Evolutionary conservation across 2,113 vertebrate genomes (phyloP), one percentile per base, ranked within the genome.

Genomic region (Coreoperca whiteheadi): DNA sequence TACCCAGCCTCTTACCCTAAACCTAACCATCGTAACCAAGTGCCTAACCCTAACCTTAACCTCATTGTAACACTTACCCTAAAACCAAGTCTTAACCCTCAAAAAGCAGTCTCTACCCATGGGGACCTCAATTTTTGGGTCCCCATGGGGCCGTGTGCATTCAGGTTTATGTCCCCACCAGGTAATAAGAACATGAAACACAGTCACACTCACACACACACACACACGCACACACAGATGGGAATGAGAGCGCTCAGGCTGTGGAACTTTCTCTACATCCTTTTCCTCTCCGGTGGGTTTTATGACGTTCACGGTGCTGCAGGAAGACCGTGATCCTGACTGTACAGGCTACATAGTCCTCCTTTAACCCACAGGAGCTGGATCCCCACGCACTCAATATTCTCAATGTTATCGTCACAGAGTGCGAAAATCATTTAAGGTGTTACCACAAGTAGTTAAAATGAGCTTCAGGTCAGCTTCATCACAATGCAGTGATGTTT

Each of bases 231-330:
- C 54, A 51, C 21, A 56, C 43, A 72, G 16, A 74, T 1, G 53
- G 61, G 37, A 67, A 65, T 63, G 67, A 77, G 4, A 82, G 66
- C 57, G 74, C 85, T 87, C 54, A 48, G 74, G 57, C 77, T 70
- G 53, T 64, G 81, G 85, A 85, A 91, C 89, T 88, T 91, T 93
- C 86, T 83, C 90, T 85, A 81, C 87, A 91, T 91, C 88, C 87
- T 87, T 78, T 91, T 93, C 89, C 86, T 86, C 75, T 89, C 72
- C 54, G 51, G 67, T 64, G 34, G 66, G 41, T 87, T 90, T 93
- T 87, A 93, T 65, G 39, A 85, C 23, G 20, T 79, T 83, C 70
- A 78, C 21, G 18, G 63, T 59, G 80, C 48, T 37, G 80, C 74
- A 92, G 63, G 81, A 87, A 89, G 64, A 76, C 41, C 48, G 70